Conservation (phyloP, 2,888 invertebrate species). For the Drosophila pseudotalamancana region DNA sequence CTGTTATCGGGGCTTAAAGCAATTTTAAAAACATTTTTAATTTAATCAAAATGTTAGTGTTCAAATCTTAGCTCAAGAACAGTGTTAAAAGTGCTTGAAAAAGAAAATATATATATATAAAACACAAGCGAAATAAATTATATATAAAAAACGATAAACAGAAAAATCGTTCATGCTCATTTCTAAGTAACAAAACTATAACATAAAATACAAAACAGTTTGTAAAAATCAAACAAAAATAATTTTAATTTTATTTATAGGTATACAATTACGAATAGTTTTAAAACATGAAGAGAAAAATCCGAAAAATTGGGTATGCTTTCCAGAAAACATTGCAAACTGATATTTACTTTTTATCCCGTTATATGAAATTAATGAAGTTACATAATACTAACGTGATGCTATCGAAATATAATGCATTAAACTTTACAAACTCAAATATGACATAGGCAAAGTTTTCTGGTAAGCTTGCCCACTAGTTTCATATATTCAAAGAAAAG, state of each 20-base stretch:
- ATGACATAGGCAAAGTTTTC: constrained; percentile 15
- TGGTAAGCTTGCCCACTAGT: constrained; percentile 29
- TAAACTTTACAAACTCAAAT: neutral
- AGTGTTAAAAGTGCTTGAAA: constrained; percentile 63
- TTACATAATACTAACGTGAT: constrained; percentile 7
- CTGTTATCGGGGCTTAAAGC: constrained; percentile 55
- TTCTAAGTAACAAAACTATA: constrained; percentile 48
- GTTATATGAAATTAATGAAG: constrained; percentile 7
- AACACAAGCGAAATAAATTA: constrained; percentile 26
- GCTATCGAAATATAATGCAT: constrained; percentile 10
- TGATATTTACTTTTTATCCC: constrained; percentile 6
- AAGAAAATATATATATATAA: constrained; percentile 15
- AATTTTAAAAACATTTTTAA: constrained; percentile 74
- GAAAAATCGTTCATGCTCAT: constrained; percentile 63
- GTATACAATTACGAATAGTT: constrained; percentile 68
- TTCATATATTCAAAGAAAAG: constrained; percentile 23
- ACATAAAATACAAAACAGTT: constrained; percentile 31
- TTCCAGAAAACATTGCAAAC: constrained; percentile 32
- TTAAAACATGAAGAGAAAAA: constrained; percentile 46
- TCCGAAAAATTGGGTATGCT: constrained; percentile 51
- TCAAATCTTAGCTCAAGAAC: constrained; percentile 73
- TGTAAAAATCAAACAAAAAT: constrained; percentile 45
- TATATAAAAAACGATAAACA: constrained; percentile 32
- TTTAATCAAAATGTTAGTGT: constrained; percentile 73
- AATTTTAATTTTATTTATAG: constrained; percentile 75